Conservation (phyloP, 1,140 invertebrate genomes). For the Drosophila ogumai region DNA sequence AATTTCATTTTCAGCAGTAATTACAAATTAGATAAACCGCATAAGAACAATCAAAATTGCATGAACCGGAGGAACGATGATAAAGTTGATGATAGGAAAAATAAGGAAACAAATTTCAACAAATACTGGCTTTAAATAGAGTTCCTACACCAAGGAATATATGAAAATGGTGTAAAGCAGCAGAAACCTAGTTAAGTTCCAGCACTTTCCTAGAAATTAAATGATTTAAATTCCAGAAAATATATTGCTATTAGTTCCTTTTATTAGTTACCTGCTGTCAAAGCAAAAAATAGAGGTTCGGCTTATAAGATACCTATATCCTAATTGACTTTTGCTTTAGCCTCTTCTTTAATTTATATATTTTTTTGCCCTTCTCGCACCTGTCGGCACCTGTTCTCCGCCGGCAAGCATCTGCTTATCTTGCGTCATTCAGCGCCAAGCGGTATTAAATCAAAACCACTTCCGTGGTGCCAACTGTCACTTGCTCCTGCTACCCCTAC, state of each 20-base stretch:
- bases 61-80: slow-evolving; percentile 6
- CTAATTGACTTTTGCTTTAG: slow-evolving; percentile 39
- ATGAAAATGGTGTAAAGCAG: too few relatives aligned
- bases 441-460: slow-evolving; percentile 81
- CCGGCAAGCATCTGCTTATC: slow-evolving; percentile 64
- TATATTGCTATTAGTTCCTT: neutral
- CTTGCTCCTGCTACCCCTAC: slow-evolving; percentile 8
- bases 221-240: neutral
- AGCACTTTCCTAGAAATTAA: neutral
- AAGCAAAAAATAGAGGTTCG: neutral
- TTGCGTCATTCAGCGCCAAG: slow-evolving; percentile 65
- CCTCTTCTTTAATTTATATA: slow-evolving; percentile 31
- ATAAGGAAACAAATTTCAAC: neutral
- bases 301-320: slow-evolving; percentile 18
- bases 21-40: slow-evolving; percentile 74
- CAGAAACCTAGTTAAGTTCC: too few relatives aligned
- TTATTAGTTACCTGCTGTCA: neutral
- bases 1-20: slow-evolving; percentile 59
- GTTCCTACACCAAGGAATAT: neutral
- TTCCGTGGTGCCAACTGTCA: slow-evolving; percentile 70
- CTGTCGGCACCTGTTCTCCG: slow-evolving; percentile 70
- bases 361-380: slow-evolving; percentile 44
- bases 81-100: neutral
- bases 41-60: slow-evolving; percentile 47
- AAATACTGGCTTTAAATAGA: neutral